Evolutionary conservation across 1,140 invertebrate species (phyloP).

Genomic region (Capitella teleta): DNA sequence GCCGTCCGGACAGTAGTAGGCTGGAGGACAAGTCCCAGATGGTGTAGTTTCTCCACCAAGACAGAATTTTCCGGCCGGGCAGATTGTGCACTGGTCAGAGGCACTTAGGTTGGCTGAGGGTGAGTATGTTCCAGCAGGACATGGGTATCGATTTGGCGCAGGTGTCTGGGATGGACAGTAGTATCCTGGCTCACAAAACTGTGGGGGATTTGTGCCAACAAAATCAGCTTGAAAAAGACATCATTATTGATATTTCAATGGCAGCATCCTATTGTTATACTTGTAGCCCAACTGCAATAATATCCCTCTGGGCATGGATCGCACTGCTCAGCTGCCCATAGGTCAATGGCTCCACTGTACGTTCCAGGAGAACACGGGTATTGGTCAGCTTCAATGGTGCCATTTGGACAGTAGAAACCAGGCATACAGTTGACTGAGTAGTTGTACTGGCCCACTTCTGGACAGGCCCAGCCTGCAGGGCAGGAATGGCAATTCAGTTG

Average conservation of each 20-base stretch:
- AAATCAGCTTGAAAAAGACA: background rate
- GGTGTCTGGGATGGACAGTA: slow-evolving; percentile 33
- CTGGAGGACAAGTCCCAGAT: slow-evolving; percentile 23
- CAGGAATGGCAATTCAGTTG: slow-evolving; percentile 29
- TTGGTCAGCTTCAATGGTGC: slow-evolving; percentile 27
- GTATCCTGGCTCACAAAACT: slow-evolving; percentile 26
- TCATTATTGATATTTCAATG: no score
- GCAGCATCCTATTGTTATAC: background rate
- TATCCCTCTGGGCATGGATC: slow-evolving; percentile 25
- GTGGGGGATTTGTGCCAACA: slow-evolving; percentile 17
- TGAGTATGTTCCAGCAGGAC: slow-evolving; percentile 31
- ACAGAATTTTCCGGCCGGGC: slow-evolving; percentile 30
- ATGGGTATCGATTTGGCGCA: slow-evolving; percentile 24
- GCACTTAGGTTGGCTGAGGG: slow-evolving; percentile 19
- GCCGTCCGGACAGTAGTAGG: slow-evolving; percentile 29
- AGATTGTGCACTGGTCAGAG: slow-evolving; percentile 23
- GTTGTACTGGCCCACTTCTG: slow-evolving; percentile 21
- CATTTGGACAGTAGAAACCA: slow-evolving; percentile 31
- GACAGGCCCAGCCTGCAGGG: slow-evolving; percentile 24
- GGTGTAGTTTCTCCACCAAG: slow-evolving; percentile 19
- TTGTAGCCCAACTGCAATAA: slow-evolving; percentile 4
- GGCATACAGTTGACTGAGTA: slow-evolving; percentile 6
- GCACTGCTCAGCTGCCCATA: slow-evolving; percentile 29
- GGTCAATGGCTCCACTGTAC: slow-evolving; percentile 22
- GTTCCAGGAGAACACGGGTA: slow-evolving; percentile 33